Evolutionary conservation across 2,113 vertebrate genomes (phyloP), one percentile per base, ranked within the genome.

Genomic region (Ciconia maguari): DNA sequence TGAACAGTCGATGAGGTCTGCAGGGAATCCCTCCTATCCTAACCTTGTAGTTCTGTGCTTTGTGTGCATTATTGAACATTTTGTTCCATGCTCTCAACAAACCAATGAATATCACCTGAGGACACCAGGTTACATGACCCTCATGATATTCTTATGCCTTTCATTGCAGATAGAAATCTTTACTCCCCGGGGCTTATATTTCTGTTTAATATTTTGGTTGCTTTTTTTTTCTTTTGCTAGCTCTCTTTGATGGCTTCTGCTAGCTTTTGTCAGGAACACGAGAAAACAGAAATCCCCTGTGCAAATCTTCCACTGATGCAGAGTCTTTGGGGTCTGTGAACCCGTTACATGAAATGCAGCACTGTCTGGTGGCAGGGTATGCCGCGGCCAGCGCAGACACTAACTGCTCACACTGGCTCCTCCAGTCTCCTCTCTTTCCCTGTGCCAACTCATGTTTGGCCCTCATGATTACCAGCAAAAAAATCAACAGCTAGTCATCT

Each of bases 381-480:
- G n/a, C 11, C 26, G 21, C 1, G 2, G 13, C 12, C 51, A 71
- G 7, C 1, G 6, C 0, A 11, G 55, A 11, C 11, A 24, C 9
- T 32, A 4, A 5, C 30, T 4, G 5, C 19, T 41, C 10, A 51
- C 7, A 17, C 27, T 34, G 42, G 19, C 13, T 89, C 6, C 25
- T 48, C 54, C 36, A 16, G 7, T 52, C 24, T 85, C 71, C 5
- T 69, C 10, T 41, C 1, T 69, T 72, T 52, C 32, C 27, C 9
- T 21, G 14, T 44, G 13, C 26, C 58, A 83, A 2, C 6, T 68
- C 34, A 11, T 26, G 25, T 46, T 52, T 51, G 38, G 26, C 16
- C n/a, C 55, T 79, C 29, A 29, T 26, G 62, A 38, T 30, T 38
- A 27, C 22, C 26, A 79, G 32, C 22, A 75, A 75, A 66, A n/a